Conservation (phyloP, 2,113 vertebrate genomes). For the Esox niger region DNA sequence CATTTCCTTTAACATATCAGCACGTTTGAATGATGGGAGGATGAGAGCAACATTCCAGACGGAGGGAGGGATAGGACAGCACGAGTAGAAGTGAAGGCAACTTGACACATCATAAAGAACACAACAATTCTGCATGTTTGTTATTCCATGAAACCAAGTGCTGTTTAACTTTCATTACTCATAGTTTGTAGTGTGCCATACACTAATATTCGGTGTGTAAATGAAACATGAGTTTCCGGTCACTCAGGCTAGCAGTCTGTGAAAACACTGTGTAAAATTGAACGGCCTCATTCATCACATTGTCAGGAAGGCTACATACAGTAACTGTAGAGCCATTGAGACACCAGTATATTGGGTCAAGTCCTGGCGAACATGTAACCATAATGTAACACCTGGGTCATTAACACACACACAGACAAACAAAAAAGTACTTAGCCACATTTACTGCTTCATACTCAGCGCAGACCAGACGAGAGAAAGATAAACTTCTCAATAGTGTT, state of each 20-base stretch:
- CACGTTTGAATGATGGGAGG: background rate
- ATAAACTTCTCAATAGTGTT: background rate
- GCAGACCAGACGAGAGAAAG: background rate
- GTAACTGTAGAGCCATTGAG: background rate
- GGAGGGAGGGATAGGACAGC: background rate
- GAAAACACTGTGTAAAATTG: conserved; percentile 1
- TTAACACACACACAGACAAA: too few relatives aligned
- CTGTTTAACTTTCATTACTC: background rate
- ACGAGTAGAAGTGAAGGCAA: background rate
- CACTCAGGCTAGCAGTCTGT: background rate
- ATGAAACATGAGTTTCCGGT: background rate
- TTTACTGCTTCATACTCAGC: too few relatives aligned
- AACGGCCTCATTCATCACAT: conserved; percentile 4
- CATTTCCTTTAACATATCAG: background rate
- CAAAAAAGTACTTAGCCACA: too few relatives aligned
- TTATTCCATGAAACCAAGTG: background rate
- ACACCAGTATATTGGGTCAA: background rate
- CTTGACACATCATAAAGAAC: too few relatives aligned
- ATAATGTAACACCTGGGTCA: too few relatives aligned
- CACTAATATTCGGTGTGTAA: background rate
- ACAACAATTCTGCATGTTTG: too few relatives aligned
- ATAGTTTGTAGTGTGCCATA: background rate
- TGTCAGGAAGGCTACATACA: background rate
- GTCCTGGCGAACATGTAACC: too few relatives aligned
- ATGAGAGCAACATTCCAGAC: background rate